A percentile compares a stretch with the other conserved stretches of the same genome.
Conservation (phyloP, 2,797 vertebrate species). For the Labroides dimidiatus region DNA sequence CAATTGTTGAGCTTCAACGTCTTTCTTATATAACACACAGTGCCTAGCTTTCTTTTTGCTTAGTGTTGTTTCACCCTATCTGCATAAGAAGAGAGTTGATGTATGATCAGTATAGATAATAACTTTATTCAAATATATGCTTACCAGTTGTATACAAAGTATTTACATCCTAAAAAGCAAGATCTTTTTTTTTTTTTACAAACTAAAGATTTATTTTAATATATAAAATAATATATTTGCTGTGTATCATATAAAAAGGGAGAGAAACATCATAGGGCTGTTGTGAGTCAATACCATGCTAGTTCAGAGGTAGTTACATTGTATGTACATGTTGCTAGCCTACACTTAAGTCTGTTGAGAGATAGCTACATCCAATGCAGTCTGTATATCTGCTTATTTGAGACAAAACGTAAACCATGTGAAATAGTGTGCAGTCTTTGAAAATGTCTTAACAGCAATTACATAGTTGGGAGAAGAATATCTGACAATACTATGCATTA, state of each 20-base stretch:
- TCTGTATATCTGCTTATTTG: conserved; percentile 45
- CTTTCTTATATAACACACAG: neutral
- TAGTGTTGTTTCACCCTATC: conserved; percentile 4
- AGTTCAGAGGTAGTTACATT: conserved; percentile 90
- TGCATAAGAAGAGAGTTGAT: conserved; percentile 31
- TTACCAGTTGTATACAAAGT: conserved; percentile 84
- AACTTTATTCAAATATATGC: conserved; percentile 84
- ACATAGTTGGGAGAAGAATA: conserved; percentile 43
- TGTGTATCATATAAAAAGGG: conserved; percentile 79
- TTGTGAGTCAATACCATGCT: conserved; percentile 84
- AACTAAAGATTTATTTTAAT: conserved; percentile 84
- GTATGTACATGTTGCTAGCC: conserved; percentile 82
- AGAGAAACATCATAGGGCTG: conserved; percentile 80
- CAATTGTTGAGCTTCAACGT: neutral
- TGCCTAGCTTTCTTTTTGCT: neutral
- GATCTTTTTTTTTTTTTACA: conserved; percentile 76
- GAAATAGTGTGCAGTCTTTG: conserved; percentile 44
- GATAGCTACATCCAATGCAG: conserved; percentile 68
- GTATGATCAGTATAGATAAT: conserved; percentile 72
- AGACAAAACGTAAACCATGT: conserved; percentile 67
- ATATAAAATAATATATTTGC: conserved; percentile 85
- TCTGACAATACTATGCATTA: conserved; percentile 36
- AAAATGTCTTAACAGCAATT: conserved; percentile 32
- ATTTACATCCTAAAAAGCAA: conserved; percentile 87
- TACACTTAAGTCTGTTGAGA: conserved; percentile 73